phyloP scores from a whole-genome alignment of 2,113 vertebrate genomes.

The Bujurquina vittata region DNA sequence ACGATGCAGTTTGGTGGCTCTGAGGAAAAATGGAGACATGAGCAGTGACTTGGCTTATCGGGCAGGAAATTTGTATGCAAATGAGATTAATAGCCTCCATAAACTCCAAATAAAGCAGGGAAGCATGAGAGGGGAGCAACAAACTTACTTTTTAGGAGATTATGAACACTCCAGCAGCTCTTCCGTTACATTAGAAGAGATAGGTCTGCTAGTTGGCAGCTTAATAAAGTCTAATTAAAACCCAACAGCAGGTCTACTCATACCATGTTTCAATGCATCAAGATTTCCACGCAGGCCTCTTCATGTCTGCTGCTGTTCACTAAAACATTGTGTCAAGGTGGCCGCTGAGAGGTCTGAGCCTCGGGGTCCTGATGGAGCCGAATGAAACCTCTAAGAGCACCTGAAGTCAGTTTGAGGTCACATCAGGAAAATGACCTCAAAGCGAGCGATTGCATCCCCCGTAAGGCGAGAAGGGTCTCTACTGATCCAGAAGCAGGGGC shows the following conservation, averaged over 20 bases:
- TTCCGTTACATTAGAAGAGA: background rate
- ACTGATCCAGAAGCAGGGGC: background rate
- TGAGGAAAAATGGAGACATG: background rate
- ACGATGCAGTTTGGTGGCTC: background rate
- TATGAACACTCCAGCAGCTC: background rate
- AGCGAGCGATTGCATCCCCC: background rate
- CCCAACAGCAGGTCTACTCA: background rate
- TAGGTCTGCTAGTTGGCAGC: background rate
- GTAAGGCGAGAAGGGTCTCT: background rate
- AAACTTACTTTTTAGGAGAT: background rate
- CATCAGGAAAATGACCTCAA: background rate
- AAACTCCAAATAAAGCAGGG: constrained; percentile 25
- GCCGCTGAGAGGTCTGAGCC: background rate
- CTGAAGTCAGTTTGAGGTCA: constrained; percentile 14
- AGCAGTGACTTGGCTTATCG: constrained; percentile 32
- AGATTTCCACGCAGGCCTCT: too few relatives aligned
- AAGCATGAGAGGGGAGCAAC: background rate
- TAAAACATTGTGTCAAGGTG: too few relatives aligned
- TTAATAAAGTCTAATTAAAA: background rate
- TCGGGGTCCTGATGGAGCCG: background rate
- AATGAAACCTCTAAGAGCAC: constrained; percentile 11
- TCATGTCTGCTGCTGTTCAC: too few relatives aligned
- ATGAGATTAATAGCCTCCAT: constrained; percentile 15
- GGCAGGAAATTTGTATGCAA: constrained; percentile 6
- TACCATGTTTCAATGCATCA: background rate